Evolutionary conservation across 35 echinoderm and acorn worm genomes (phyloP).

Genomic region (Heliocidaris tuberculata): DNA sequence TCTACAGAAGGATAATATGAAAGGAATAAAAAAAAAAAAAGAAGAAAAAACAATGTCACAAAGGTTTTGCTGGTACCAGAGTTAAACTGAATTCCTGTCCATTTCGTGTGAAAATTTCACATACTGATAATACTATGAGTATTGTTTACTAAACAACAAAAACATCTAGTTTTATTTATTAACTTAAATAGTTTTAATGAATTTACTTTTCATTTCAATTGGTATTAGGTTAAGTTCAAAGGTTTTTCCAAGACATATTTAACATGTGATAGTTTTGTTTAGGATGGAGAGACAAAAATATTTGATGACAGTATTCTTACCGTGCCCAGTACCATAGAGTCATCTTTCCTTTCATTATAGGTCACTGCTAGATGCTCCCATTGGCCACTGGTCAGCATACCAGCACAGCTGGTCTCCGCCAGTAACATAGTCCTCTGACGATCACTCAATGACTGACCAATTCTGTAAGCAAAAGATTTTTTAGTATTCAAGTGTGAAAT

Average conservation of each 20-base stretch:
- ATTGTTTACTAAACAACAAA: not conserved
- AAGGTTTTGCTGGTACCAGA: not conserved
- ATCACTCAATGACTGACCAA: slow-evolving; percentile 21
- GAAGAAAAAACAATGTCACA: not conserved
- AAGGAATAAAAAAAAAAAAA: not conserved
- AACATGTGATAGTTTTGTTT: too few relatives aligned
- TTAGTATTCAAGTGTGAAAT: too few relatives aligned
- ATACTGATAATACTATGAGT: not conserved
- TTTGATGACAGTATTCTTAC: slow-evolving; percentile 29
- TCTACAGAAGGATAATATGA: not conserved
- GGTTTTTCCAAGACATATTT: too few relatives aligned
- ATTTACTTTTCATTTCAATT: too few relatives aligned
- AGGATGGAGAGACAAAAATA: not conserved
- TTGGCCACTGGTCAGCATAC: slow-evolving; percentile 50
- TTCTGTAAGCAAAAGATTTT: slow-evolving; percentile 27
- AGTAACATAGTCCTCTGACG: slow-evolving; percentile 33
- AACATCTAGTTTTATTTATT: too few relatives aligned
- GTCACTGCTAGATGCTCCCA: slow-evolving; percentile 82
- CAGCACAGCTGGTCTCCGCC: slow-evolving; percentile 60
- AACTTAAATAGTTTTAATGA: too few relatives aligned
- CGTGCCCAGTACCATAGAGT: slow-evolving; percentile 24
- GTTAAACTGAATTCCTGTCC: too few relatives aligned
- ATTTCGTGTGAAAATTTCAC: not conserved
- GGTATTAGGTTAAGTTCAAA: too few relatives aligned
- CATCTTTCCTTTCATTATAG: slow-evolving; percentile 72